Evolutionary conservation across 2,113 vertebrate species (phyloP).

Genomic region (Paedocypris sp.): DNA sequence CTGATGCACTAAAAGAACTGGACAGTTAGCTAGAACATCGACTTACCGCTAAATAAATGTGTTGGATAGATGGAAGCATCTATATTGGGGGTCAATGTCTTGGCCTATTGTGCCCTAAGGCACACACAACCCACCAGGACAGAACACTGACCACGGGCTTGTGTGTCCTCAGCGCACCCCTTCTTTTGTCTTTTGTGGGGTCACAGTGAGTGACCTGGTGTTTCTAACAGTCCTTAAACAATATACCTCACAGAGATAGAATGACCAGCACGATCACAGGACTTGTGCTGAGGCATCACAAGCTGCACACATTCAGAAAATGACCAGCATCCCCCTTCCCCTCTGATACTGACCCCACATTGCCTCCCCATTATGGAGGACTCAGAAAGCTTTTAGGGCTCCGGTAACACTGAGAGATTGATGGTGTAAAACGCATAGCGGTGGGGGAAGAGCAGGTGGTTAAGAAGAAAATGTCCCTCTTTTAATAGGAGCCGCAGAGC

Average conservation of each 20-base stretch:
- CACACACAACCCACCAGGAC: slow-evolving; percentile 18
- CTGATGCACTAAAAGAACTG: too few relatives aligned
- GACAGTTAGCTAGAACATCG: too few relatives aligned
- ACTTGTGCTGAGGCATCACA: slow-evolving; percentile 51
- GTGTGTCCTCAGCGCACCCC: slow-evolving; percentile 16
- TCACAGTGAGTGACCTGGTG: slow-evolving; percentile 39
- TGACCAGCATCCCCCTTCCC: slow-evolving; percentile 51
- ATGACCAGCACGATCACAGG: slow-evolving; percentile 35
- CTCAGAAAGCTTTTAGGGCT: slow-evolving; percentile 74
- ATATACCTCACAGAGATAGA: slow-evolving; percentile 32
- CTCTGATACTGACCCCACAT: slow-evolving; percentile 59
- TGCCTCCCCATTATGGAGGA: slow-evolving; percentile 68
- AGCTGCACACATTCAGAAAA: slow-evolving; percentile 26
- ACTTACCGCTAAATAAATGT: too few relatives aligned
- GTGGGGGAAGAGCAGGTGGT: slow-evolving; percentile 66
- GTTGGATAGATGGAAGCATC: too few relatives aligned
- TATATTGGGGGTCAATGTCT: slow-evolving; percentile 36
- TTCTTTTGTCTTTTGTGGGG: slow-evolving; percentile 37
- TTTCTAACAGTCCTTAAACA: slow-evolving; percentile 32
- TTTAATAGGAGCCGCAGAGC: slow-evolving; percentile 65
- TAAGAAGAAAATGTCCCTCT: slow-evolving; percentile 66
- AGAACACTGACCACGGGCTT: slow-evolving; percentile 27
- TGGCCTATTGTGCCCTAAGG: slow-evolving; percentile 26
- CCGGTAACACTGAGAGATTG: slow-evolving; percentile 68
- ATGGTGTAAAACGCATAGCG: slow-evolving; percentile 60